A percentile compares a stretch with the other conserved stretches of the same genome.
Conservation (phyloP, 2,888 invertebrate species). For the Calliopum simillimum region DNA sequence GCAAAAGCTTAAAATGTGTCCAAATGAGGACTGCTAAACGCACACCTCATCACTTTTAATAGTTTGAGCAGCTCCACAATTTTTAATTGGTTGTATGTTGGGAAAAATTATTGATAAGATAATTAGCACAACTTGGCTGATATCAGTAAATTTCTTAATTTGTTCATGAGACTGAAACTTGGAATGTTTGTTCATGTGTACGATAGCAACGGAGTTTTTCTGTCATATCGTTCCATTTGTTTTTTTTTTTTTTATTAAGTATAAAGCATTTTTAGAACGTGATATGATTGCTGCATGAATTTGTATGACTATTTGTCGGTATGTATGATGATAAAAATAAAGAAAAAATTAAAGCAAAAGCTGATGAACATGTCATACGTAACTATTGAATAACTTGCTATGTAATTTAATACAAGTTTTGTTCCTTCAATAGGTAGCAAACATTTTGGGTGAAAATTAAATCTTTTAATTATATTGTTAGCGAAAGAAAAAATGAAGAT, state of each 20-base stretch:
- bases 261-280: constrained; percentile 16
- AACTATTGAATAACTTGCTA: no score
- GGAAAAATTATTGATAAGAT: constrained; percentile 31
- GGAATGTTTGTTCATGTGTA: neutral
- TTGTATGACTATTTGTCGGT: no score
- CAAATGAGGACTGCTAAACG: neutral
- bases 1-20: neutral
- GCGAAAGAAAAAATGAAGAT: no score
- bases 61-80: neutral
- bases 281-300: constrained; percentile 21
- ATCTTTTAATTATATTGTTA: no score
- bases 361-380: no score
- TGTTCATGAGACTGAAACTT: neutral
- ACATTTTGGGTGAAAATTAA: no score
- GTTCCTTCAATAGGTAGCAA: no score
- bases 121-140: neutral
- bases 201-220: constrained; percentile 1
- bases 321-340: no score
- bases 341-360: no score
- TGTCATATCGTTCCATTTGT: neutral
- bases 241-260: neutral
- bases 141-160: constrained; percentile 14
- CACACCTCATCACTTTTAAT: constrained; percentile 23
- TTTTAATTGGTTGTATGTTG: constrained; percentile 28
- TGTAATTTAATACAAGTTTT: no score